Base-by-base conservation (phyloP, 2,113 vertebrate genomes). In the Trichechus manatus region DNA sequence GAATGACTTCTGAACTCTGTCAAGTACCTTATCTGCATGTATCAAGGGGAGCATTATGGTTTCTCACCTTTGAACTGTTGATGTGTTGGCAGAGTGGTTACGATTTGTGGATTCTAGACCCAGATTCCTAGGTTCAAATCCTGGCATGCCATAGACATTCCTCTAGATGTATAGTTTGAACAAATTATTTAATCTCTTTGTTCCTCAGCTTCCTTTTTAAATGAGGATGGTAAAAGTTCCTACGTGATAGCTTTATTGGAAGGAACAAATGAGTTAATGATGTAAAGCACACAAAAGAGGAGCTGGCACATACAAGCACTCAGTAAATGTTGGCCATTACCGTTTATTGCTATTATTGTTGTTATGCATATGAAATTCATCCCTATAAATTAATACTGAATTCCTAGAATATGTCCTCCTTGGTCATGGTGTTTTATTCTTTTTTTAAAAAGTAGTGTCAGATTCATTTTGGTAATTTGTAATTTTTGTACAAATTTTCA, bases 121-220 rank as follows among this genome's bases (percentile, higher is more conserved):
- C n/a, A 47, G 15, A 20, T 5, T 42, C 82, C 70, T 33, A 2
- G 14, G 44, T 20, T 42, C 20, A 74, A 15, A 50, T 19, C 47
- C 79, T 31, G 5, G 19, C 66, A 39, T 47, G n/a, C 25, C 47
- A 47, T 47, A 47, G 47, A 47, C 47, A 47, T 47, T 47, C 47
- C 47, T 47, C 6, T 39, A 11, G 20, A 13, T 50, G 11, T n/a
- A 50, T 61, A 1, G 3, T 25, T 63, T 23, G 15, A 33, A 23
- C 39, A 87, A 77, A 89, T 84, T 22, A 15, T n/a, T 95, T 50
- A 25, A 61, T 61, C 3, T 64, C 81, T 80, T 17, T 50, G 10
- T 79, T 19, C 80, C 31, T 96, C 53, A 39, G 17, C 93, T 96
- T 95, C 64, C 42, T 95, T 13, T 89, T 88, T 53, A 75, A 92